Evolutionary conservation across 2,797 vertebrate genomes (phyloP).

Genomic region (Spatula versicolor): DNA sequence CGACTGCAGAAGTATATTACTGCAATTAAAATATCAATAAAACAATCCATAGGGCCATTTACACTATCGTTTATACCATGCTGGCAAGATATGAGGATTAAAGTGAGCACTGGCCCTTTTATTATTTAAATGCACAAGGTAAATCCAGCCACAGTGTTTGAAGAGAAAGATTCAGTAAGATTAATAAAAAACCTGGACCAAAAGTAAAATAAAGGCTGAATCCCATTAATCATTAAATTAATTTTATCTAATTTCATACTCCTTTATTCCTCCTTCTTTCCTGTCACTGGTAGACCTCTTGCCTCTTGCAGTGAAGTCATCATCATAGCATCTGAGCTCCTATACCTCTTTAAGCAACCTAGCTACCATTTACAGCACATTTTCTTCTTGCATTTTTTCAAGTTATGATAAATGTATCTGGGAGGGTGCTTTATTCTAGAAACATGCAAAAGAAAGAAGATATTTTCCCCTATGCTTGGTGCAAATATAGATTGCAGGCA

Average conservation of each 20-base stretch:
- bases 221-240: not conserved
- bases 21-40: slow-evolving; percentile 33
- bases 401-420: not conserved
- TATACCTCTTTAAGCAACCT: not conserved
- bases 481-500: not conserved
- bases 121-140: not conserved
- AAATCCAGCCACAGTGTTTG: not conserved
- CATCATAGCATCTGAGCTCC: not conserved
- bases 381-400: not conserved
- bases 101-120: not conserved
- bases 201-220: not conserved
- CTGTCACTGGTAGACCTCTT: not conserved
- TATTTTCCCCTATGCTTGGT: not conserved
- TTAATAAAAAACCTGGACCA: not conserved
- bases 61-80: not conserved
- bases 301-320: not conserved
- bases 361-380: not conserved
- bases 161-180: not conserved
- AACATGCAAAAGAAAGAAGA: not conserved
- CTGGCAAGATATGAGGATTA: not conserved
- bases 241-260: not conserved
- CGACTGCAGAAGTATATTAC: not conserved
- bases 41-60: not conserved
- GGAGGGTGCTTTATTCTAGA: not conserved
- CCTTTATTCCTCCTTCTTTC: not conserved